Evolutionary conservation across 2,113 vertebrate genomes (phyloP).

Genomic region (Gymnogyps californianus): DNA sequence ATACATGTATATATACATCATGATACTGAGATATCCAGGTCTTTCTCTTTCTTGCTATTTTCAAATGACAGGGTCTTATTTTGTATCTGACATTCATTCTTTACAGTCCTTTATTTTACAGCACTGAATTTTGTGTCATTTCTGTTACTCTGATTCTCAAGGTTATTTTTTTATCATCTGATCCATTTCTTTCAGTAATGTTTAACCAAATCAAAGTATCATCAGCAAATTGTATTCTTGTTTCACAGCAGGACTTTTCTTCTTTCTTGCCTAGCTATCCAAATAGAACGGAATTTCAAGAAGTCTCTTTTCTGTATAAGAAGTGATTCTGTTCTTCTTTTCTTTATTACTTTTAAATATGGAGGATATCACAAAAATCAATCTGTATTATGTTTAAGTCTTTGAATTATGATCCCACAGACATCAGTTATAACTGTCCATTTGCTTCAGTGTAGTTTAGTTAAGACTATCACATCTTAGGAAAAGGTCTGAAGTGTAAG

Average conservation of each 20-base stretch:
- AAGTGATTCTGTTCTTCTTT: background rate
- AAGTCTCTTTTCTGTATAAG: background rate
- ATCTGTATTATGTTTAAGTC: background rate
- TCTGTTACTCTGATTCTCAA: background rate
- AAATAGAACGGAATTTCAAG: background rate
- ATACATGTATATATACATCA: background rate
- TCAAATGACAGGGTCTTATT: background rate
- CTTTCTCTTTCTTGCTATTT: background rate
- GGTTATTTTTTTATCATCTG: background rate
- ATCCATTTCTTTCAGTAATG: background rate
- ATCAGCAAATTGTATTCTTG: background rate
- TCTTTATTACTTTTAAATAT: background rate
- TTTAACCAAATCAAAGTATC: background rate
- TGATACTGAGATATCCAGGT: background rate
- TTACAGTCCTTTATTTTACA: background rate
- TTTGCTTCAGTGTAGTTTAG: background rate
- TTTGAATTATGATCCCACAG: background rate
- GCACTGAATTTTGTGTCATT: background rate
- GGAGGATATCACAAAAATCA: background rate
- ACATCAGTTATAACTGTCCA: background rate
- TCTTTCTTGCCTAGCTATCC: background rate
- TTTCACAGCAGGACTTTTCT: background rate
- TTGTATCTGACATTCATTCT: background rate
- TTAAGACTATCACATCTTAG: background rate
- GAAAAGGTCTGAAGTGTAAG: background rate